Evolutionary conservation across 1,140 invertebrate species (phyloP), one percentile per base, ranked within the genome.

Genomic region (Oscheius sp.): DNA sequence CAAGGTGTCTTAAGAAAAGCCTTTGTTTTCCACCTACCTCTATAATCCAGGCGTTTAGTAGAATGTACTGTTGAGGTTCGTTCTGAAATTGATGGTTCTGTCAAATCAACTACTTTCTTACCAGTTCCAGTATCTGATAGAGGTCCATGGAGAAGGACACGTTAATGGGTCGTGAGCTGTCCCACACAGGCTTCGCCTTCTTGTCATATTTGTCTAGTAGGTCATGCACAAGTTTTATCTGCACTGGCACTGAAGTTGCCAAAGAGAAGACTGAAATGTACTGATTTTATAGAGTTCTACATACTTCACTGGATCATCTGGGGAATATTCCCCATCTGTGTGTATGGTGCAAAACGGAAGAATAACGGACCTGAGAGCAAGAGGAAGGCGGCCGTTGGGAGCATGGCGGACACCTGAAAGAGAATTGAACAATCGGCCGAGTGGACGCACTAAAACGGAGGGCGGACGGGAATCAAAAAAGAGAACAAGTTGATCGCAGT

Each of bases 71-170:
- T 63, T 79, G 74, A 20, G 82, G 81, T 62, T 83, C 81, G 70
- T 83, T 84, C 82, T 81, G 45, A 67, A 81, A 80, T 26, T n/a
- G 2, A 36, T 78, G 13, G 26, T n/a, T 58, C 36, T 73, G 63
- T 20, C 32, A 20, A 36, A 46, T 42, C n/a, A 74, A 42, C 70
- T n/a, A n/a, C 34, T 15, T 26, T 59, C 81, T 76, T 59, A 81
- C 80, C 65, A 83, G 64, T 70, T 84, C 80, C 18, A 83, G 61
- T 34, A 83, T 80, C 68, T 83, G 81, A 71, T 83, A 83, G n/a
- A 83, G 64, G 65, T 83, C 81, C 79, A 83, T 83, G 32, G 69
- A 75, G 52, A 83, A 83, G 10, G 80, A 83, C 15, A 83, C 81
- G 46, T 82, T 82, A 2, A 83, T 74, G 75, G 80, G 74, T 68